Percentiles rank a stretch among this genome's conserved stretches.
Conservation (phyloP, 2,888 invertebrate species). For the Eudemis profundana region DNA sequence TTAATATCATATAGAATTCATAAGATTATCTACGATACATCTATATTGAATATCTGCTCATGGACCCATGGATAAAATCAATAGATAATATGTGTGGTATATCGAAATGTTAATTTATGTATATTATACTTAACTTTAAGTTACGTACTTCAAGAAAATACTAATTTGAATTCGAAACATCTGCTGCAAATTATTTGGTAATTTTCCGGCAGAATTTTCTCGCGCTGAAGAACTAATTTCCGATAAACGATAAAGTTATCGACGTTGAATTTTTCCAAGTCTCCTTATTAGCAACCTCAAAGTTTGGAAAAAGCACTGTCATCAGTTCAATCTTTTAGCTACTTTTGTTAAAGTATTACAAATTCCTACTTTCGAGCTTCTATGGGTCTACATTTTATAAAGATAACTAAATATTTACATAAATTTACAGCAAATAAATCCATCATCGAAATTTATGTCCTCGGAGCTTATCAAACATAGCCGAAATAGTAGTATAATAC, state of each 20-base stretch:
- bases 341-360: constrained; percentile 6
- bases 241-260: constrained; percentile 22
- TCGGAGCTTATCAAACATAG: too few species aligned
- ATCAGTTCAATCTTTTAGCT: background rate
- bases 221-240: background rate
- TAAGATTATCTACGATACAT: too few species aligned
- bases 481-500: too few species aligned
- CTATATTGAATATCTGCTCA: too few species aligned
- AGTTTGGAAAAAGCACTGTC: constrained; percentile 21
- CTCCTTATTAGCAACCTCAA: constrained; percentile 9
- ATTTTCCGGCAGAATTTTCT: background rate
- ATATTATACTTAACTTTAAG: background rate
- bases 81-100: too few species aligned
- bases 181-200: background rate
- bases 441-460: too few species aligned
- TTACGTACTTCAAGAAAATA: background rate
- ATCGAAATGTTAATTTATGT: too few species aligned
- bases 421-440: too few species aligned
- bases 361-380: background rate
- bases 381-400: background rate
- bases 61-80: too few species aligned
- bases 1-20: too few species aligned
- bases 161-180: constrained; percentile 6
- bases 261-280: constrained; percentile 9
- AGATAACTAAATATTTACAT: background rate